phyloP scores from a whole-genome alignment of 2,797 vertebrate genomes.

The Darevskia nairensis region DNA sequence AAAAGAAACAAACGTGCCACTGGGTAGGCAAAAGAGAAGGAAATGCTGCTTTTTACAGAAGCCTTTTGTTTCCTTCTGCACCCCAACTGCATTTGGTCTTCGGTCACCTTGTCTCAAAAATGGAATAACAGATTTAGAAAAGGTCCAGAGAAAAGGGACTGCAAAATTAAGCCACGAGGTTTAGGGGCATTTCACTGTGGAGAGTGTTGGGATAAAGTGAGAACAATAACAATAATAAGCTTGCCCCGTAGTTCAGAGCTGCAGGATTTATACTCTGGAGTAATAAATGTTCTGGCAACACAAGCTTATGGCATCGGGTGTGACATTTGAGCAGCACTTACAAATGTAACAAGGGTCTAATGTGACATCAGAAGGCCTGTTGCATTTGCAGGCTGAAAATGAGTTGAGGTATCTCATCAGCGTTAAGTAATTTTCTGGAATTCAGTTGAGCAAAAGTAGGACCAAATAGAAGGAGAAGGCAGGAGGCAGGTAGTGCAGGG shows the following conservation, averaged over 20 bases:
- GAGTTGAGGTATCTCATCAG: background rate
- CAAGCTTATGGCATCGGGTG: background rate
- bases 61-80: background rate
- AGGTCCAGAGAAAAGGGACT: background rate
- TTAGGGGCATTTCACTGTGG: background rate
- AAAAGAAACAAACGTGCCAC: slow-evolving; percentile 6
- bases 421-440: background rate
- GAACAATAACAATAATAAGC: background rate
- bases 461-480: background rate
- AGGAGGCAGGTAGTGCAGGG: background rate
- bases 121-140: slow-evolving; percentile 10
- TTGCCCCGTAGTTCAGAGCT: background rate
- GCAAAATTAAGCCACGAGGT: background rate
- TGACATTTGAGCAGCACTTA: background rate
- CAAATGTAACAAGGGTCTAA: background rate
- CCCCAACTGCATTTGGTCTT: background rate
- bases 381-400: background rate
- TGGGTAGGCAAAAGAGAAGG: background rate
- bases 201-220: background rate
- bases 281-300: background rate
- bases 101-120: slow-evolving; percentile 44
- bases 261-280: too few relatives aligned
- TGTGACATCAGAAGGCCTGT: background rate
- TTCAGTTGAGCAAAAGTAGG: background rate
- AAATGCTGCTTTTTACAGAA: background rate